phyloP scores from a whole-genome alignment of 2,113 vertebrate species.

The Malurus cyaneus region DNA sequence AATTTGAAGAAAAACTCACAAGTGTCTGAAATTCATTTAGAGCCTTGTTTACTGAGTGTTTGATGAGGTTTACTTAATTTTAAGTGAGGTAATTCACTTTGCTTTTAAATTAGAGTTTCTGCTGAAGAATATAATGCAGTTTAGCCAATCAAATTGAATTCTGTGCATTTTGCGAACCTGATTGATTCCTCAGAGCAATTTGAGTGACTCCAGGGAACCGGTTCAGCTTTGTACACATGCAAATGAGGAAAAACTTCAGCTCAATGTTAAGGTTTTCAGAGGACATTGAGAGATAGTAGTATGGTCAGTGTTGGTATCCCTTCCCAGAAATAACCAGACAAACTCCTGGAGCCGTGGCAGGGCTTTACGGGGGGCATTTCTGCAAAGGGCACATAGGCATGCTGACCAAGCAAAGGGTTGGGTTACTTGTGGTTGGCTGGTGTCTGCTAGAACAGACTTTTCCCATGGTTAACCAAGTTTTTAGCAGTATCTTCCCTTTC shows the following conservation, averaged over 20 bases:
- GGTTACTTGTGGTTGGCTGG: background rate
- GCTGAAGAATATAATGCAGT: background rate
- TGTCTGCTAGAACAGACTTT: background rate
- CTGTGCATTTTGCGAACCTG: background rate
- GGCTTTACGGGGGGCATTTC: background rate
- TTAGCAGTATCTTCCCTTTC: background rate
- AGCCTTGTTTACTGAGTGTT: background rate
- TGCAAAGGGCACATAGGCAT: background rate
- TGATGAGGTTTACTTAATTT: background rate
- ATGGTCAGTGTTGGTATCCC: background rate
- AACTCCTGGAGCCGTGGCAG: background rate
- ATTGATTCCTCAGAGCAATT: background rate
- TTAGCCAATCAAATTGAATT: background rate
- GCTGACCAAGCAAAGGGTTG: background rate
- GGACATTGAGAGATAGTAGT: background rate
- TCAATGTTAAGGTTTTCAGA: background rate
- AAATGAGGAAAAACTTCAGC: background rate
- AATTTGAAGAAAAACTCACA: background rate
- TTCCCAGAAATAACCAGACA: background rate
- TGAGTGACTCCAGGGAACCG: background rate
- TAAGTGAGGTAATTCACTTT: background rate
- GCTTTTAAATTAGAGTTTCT: background rate
- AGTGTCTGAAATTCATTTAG: background rate
- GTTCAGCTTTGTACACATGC: background rate
- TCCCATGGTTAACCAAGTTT: background rate